Percentiles rank a stretch among this genome's conserved stretches.
phyloP scores from a whole-genome alignment of 1,140 invertebrate species.

The Acarapis woodi region DNA sequence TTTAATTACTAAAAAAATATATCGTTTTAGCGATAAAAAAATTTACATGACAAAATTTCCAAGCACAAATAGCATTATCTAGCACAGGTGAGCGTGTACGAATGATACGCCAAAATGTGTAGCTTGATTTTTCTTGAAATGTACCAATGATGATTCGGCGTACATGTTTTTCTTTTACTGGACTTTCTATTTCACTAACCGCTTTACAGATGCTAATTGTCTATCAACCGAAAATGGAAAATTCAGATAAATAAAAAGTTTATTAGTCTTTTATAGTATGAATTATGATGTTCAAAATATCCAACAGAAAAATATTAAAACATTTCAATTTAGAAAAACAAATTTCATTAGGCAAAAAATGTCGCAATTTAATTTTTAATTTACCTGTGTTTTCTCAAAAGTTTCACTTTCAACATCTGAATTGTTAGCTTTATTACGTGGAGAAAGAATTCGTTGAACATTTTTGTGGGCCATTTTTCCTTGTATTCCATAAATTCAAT shows the following conservation, averaged over 20 bases:
- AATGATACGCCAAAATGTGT: conserved; percentile 61
- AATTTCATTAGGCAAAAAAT: conserved; percentile 8
- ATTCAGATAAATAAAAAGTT: too few relatives aligned
- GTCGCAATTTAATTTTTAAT: neutral
- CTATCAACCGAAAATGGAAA: conserved; percentile 25
- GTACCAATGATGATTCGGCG: conserved; percentile 73
- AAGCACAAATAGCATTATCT: conserved; percentile 73
- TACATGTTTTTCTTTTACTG: conserved; percentile 90
- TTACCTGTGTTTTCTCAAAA: conserved; percentile 13
- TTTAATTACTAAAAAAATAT: neutral
- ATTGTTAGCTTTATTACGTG: conserved; percentile 10
- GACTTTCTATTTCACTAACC: conserved; percentile 53
- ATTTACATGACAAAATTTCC: conserved; percentile 97
- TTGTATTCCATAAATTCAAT: too few relatives aligned
- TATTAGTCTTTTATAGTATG: too few relatives aligned
- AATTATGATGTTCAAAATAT: too few relatives aligned
- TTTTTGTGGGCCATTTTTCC: conserved; percentile 3
- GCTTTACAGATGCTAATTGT: conserved; percentile 56
- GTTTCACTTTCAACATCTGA: conserved; percentile 12
- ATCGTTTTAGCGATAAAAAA: conserved; percentile 30
- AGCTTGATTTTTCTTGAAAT: conserved; percentile 63
- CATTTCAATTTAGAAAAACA: too few relatives aligned
- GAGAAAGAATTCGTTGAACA: conserved; percentile 3
- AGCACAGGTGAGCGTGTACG: conserved; percentile 49
- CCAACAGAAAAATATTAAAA: too few relatives aligned